Percentiles rank a stretch among this genome's conserved stretches.
Evolutionary conservation across 1,140 invertebrate genomes (phyloP).

Genomic region (Tribolium castaneum): DNA sequence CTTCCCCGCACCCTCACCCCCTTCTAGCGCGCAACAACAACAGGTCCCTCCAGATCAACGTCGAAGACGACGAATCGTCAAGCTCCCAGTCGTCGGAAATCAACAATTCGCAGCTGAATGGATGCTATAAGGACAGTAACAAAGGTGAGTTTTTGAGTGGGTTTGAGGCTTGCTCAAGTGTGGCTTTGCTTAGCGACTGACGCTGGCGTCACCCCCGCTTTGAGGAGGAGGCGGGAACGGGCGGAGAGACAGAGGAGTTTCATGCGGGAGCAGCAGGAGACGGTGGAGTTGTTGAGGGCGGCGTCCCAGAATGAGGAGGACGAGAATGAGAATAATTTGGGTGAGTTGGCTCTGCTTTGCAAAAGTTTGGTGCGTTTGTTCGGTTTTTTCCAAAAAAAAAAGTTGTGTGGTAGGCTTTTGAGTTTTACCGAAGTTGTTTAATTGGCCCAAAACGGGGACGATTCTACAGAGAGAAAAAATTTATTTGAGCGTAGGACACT

Average conservation of each 20-base stretch:
- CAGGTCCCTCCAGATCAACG: slow-evolving; percentile 49
- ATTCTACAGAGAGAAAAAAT: no score
- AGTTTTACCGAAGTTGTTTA: no score
- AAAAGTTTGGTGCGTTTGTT: background rate
- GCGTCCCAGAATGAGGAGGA: slow-evolving; percentile 64
- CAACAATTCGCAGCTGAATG: slow-evolving; percentile 68
- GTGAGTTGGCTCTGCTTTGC: slow-evolving; percentile 43
- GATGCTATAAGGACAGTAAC: slow-evolving; percentile 68
- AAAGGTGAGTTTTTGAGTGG: slow-evolving; percentile 64
- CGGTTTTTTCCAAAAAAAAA: background rate
- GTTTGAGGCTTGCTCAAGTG: slow-evolving; percentile 46
- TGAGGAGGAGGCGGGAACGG: slow-evolving; percentile 78
- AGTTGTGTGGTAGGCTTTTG: no score
- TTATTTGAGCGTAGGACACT: no score
- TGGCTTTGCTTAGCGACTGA: slow-evolving; percentile 65
- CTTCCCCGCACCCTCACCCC: slow-evolving; percentile 65
- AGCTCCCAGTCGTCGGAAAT: slow-evolving; percentile 69
- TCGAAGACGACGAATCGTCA: slow-evolving; percentile 68
- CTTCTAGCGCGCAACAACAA: slow-evolving; percentile 52
- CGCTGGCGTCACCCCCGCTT: slow-evolving; percentile 79
- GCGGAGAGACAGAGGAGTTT: slow-evolving; percentile 84
- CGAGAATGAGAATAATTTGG: slow-evolving; percentile 63
- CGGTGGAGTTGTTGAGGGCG: slow-evolving; percentile 64
- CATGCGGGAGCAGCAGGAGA: slow-evolving; percentile 81
- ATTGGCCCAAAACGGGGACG: no score